Evolutionary conservation across 2,888 invertebrate genomes (phyloP).

Genomic region (Entomobrya multifasciata): DNA sequence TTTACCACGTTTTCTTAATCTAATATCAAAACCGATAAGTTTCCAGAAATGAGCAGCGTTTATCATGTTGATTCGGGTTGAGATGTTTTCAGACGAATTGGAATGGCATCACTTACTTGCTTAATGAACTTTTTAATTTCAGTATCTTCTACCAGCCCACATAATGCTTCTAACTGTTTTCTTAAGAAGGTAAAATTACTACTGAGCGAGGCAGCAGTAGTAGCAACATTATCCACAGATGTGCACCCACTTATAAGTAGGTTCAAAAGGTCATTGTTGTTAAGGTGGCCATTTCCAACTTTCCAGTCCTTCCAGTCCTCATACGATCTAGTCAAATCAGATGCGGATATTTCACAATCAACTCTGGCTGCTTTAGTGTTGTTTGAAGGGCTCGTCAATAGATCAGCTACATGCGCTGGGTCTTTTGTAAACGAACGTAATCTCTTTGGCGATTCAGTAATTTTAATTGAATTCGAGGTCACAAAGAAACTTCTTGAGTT

Average conservation of each 20-base stretch:
- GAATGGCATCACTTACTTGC: conserved; percentile 26
- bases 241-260: not conserved
- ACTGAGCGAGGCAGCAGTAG: not conserved
- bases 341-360: not conserved
- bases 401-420: too few relatives aligned
- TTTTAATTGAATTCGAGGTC: too few relatives aligned
- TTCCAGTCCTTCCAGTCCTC: not conserved
- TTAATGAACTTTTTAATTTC: not conserved
- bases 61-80: not conserved
- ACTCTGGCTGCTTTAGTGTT: not conserved
- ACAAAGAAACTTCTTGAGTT: too few relatives aligned
- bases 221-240: not conserved
- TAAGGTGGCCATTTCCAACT: conserved; percentile 14
- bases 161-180: not conserved
- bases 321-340: not conserved
- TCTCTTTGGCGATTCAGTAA: too few relatives aligned
- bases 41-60: not conserved
- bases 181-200: not conserved
- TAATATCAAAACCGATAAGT: not conserved
- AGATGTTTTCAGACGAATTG: not conserved
- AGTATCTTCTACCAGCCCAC: not conserved
- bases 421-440: too few relatives aligned
- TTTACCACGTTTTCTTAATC: not conserved
- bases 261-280: not conserved
- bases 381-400: not conserved